Percentiles rank a stretch among this genome's conserved stretches.
Conservation (phyloP, 2,888 invertebrate species). For the Cryptocheilus praepositus region DNA sequence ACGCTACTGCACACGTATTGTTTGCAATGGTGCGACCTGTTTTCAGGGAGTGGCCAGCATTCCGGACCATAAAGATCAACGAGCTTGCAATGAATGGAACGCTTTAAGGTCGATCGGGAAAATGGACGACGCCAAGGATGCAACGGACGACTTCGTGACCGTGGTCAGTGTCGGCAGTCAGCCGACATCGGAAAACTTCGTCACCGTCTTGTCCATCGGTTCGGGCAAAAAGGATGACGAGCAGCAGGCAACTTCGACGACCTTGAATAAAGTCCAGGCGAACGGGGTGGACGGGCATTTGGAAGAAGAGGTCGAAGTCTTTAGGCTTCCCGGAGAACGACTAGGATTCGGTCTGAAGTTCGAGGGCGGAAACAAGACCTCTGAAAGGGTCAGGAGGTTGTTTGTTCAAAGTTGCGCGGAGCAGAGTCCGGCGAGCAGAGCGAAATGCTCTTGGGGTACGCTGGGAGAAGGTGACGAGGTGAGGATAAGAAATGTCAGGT, state of each 20-base stretch:
- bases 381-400: constrained; percentile 87
- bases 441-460: constrained; percentile 87
- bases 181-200: constrained; percentile 74
- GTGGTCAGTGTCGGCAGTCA: constrained; percentile 77
- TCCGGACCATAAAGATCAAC: constrained; percentile 56
- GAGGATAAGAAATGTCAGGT: constrained; percentile 6
- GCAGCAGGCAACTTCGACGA: neutral
- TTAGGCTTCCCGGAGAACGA: constrained; percentile 91
- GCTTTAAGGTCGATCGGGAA: constrained; percentile 47
- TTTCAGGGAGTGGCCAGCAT: constrained; percentile 65
- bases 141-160: constrained; percentile 77
- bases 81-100: constrained; percentile 56
- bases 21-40: constrained; percentile 45
- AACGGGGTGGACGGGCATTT: constrained; percentile 66
- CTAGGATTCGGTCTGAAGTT: constrained; percentile 94
- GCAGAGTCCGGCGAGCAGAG: constrained; percentile 91
- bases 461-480: constrained; percentile 90
- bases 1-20: constrained; percentile 13
- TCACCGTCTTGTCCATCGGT: constrained; percentile 80
- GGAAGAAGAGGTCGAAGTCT: constrained; percentile 87
- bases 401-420: constrained; percentile 93
- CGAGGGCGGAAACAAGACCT: constrained; percentile 90
- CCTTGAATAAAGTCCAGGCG: neutral
- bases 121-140: constrained; percentile 58
- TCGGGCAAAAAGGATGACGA: constrained; percentile 70